Base-by-base conservation (phyloP, 2,113 vertebrate genomes). In the Dolichallabes microphthalmus region DNA sequence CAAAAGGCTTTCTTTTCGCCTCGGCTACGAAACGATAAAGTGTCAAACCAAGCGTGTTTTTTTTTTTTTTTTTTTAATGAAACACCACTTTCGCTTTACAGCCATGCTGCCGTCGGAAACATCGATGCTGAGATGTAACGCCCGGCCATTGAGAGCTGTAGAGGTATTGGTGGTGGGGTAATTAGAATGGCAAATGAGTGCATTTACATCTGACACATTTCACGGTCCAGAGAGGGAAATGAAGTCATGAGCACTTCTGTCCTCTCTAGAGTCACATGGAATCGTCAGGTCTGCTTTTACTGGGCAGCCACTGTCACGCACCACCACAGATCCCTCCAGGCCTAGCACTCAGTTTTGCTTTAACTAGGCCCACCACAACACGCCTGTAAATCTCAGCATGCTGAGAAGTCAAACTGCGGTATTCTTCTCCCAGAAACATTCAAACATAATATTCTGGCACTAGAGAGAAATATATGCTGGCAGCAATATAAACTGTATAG, bases 1-100 rank as follows among this genome's bases (percentile, higher is more conserved):
- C 85, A 88, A 92, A 91, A 89, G 89, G 86, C 87, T 90, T 90
- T 32, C 89, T 90, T 92, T 93, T 92, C 88, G 88, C 89, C 82
- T 87, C 90, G 76, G 90, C 90, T 91, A 92, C 86, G 89, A 90
- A 91, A 89, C 85, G 81, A 86, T 88, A 88, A 91, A 87, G 86
- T 92, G 93, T 93, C 91, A 93, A 90, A 86, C 88, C n/a, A 88
- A 76, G 88, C 86, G 90, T 93, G 91, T 89, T 90, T 91, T 89
- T 91, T 91, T 45, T 45, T 45, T 45, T 45, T 8, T 39, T 6
- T 39, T 39, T 39, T 39, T 6, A 6, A 45, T 7, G 5, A 89
- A 91, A 91, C 91, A 80, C 87, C 84, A 88, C 87, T 91, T 83
- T 88, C 80, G 80, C 89, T 89, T 90, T 91, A 92, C 92, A 89